Evolutionary conservation across 2,888 invertebrate genomes (phyloP).

Genomic region (Hoplodrina ambigua): DNA sequence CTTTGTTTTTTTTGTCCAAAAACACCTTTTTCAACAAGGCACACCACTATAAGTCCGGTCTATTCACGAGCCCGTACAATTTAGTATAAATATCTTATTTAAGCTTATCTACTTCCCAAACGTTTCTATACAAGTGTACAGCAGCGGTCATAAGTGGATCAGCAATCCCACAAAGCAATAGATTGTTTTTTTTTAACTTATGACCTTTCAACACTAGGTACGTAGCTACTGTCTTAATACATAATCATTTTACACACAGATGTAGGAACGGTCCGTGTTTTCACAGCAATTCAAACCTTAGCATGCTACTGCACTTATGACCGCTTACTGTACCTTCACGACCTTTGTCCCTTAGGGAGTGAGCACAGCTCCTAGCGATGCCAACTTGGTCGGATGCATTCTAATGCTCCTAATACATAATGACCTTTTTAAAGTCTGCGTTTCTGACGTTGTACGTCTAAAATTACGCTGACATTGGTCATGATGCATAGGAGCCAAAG

Average conservation of each 20-base stretch:
- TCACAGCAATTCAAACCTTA: too few species aligned
- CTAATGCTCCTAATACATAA: not conserved
- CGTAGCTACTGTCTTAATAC: too few species aligned
- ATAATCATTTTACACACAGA: too few species aligned
- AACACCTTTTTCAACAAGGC: slow-evolving; percentile 56
- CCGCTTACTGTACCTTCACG: slow-evolving; percentile 32
- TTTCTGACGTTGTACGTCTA: slow-evolving; percentile 24
- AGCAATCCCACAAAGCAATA: too few species aligned
- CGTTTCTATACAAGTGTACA: slow-evolving; percentile 11
- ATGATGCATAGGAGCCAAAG: not conserved
- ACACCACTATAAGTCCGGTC: slow-evolving; percentile 51
- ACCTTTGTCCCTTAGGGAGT: slow-evolving; percentile 59
- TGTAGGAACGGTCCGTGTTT: too few species aligned
- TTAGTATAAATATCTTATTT: slow-evolving; percentile 46
- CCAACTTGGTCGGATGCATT: slow-evolving; percentile 44
- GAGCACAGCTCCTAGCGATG: slow-evolving; percentile 56
- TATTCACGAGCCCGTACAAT: slow-evolving; percentile 44
- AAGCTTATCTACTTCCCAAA: slow-evolving; percentile 52
- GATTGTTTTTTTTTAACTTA: too few species aligned
- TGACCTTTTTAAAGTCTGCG: slow-evolving; percentile 10
- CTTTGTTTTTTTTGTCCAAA: slow-evolving; percentile 24
- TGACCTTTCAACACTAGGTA: too few species aligned
- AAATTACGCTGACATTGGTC: not conserved
- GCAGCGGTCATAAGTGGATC: too few species aligned
- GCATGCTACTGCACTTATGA: too few species aligned